Evolutionary conservation across 1,140 invertebrate species (phyloP).

Genomic region (Camponotus vicinus): DNA sequence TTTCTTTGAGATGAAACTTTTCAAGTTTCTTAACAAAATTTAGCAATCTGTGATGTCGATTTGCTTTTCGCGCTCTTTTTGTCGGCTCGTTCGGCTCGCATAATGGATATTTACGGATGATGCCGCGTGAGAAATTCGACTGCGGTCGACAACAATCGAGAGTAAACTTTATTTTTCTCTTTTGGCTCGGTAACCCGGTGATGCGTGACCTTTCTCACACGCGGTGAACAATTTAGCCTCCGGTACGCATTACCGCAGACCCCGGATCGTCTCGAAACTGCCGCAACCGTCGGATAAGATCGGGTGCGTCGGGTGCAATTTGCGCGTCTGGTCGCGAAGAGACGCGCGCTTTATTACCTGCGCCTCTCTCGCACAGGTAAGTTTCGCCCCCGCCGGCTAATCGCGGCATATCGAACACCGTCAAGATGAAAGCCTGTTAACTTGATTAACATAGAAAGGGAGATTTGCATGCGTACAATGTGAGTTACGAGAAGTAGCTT

Average conservation of each 20-base stretch:
- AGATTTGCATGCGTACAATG: slow-evolving; percentile 55
- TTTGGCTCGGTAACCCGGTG: slow-evolving; percentile 35
- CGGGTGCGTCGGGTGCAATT: background rate
- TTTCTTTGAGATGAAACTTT: too few relatives aligned
- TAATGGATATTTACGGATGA: background rate
- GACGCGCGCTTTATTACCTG: slow-evolving; percentile 6
- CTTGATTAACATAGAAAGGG: slow-evolving; percentile 51
- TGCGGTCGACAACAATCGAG: slow-evolving; percentile 4
- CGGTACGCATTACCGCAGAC: background rate
- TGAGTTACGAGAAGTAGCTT: slow-evolving; percentile 31
- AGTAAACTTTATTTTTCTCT: background rate
- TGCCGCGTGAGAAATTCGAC: background rate
- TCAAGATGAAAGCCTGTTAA: slow-evolving; percentile 50
- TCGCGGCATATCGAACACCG: slow-evolving; percentile 33
- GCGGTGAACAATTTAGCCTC: background rate
- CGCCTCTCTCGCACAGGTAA: background rate
- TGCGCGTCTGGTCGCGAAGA: slow-evolving; percentile 12
- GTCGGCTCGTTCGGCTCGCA: background rate
- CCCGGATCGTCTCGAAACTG: background rate
- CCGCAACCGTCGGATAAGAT: slow-evolving; percentile 12
- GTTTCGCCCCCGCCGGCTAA: slow-evolving; percentile 32
- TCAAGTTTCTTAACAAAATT: background rate
- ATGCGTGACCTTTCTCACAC: slow-evolving; percentile 41
- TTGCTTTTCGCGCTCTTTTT: background rate
- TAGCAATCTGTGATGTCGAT: too few relatives aligned